phyloP scores from a whole-genome alignment of 2,797 vertebrate genomes.

The Synaphobranchus kaupii region DNA sequence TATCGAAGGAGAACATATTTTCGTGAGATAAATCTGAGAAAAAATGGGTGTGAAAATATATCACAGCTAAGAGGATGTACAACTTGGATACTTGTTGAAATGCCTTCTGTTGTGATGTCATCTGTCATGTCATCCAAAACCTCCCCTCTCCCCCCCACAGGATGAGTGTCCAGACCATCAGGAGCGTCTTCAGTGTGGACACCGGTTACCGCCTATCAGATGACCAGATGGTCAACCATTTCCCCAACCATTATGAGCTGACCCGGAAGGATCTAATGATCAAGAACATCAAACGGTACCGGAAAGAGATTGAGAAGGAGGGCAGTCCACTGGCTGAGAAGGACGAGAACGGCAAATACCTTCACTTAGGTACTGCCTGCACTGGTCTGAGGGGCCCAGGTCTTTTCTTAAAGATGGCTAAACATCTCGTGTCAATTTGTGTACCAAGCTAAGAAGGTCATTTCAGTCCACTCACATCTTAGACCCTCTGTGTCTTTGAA shows the following conservation, averaged over 20 bases:
- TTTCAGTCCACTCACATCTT: not conserved
- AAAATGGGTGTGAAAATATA: not conserved
- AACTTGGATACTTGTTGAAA: not conserved
- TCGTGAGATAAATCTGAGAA: not conserved
- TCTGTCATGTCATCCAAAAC: not conserved
- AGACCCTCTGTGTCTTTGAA: not conserved
- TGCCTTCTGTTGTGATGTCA: not conserved
- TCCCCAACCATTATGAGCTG: conserved; percentile 97
- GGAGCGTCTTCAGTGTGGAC: conserved; percentile 95
- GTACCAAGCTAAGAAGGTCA: not conserved
- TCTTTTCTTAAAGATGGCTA: not conserved
- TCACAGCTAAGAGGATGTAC: not conserved
- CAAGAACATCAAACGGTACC: conserved; percentile 96
- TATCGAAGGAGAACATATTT: not conserved
- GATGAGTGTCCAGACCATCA: conserved; percentile 98
- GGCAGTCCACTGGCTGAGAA: conserved; percentile 91
- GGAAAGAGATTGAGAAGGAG: conserved; percentile 95
- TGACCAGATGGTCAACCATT: conserved; percentile 98
- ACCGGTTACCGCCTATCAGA: conserved; percentile 92
- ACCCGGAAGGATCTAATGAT: conserved; percentile 98
- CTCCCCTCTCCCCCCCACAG: conserved; percentile 60
- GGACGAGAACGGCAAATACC: conserved; percentile 94
- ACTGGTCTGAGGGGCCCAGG: not conserved
- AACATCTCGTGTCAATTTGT: not conserved
- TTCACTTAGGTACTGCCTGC: conserved; percentile 82